Base-by-base conservation (phyloP, 2,113 vertebrate genomes). In the Indicator indicator region DNA sequence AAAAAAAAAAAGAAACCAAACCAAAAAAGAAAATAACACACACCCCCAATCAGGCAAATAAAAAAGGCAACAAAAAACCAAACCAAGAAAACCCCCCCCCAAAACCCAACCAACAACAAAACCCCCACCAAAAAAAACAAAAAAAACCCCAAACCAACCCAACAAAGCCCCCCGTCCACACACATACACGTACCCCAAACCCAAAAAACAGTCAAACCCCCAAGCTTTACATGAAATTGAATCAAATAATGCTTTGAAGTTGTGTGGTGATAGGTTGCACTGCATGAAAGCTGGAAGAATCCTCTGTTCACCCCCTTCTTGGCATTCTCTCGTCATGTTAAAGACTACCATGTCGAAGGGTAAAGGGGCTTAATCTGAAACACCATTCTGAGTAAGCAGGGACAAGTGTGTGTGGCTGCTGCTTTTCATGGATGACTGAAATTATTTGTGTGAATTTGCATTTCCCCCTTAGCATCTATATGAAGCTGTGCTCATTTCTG, bases 371-470 rank as follows among this genome's bases (percentile, higher is more conserved):
- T 94, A 95, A 91, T 89, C 88, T 91, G 83, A 71, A 95, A 67
- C 70, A 54, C 65, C 30, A 38, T 88, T 94, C 73, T 92, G 33
- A 81, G 85, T 78, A 78, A 91, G 93, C 83, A 90, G 81, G 90
- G 73, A 73, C 59, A 75, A 73, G 83, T 81, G 14, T 79, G 65
- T 64, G 72, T 23, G 74, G 44, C 88, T 94, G 85, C 62, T 91
- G 70, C 80, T 91, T 91, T 88, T 93, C 73, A 81, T 20, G 44
- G 83, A 62, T 93, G 92, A 81, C 50, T 93, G 96, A 44, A 93
- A 84, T 92, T 21, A 54, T 76, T 62, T 86, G 86, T 97, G 70
- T 88, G 92, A 75, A 96, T 95, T 93, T 92, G 83, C 88, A 92
- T 96, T 94, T 93, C 17, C 69, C 72, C 56, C 55, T 67, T 55